These are phyloP conservation scores for Lutjanus argentimaculatus DNA, from an alignment of 2,797 vertebrate genomes.

Conservation along the genomic window DNA sequence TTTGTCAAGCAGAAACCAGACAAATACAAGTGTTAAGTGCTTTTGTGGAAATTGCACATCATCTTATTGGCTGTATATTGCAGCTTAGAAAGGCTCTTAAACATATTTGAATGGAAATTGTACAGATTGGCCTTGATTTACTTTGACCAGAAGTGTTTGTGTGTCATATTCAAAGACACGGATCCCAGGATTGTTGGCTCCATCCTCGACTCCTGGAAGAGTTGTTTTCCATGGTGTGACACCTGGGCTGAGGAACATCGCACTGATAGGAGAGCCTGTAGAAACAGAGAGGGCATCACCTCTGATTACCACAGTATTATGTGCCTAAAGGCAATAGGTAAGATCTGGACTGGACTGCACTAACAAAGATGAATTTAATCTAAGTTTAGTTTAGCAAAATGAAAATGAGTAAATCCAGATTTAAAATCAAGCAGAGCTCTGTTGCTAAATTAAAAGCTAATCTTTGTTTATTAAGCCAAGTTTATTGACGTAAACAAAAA, in stretches of 20 bases:
- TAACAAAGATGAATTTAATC: too few species aligned
- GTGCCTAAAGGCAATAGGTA: not conserved
- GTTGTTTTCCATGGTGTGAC: conserved; percentile 97
- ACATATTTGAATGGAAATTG: not conserved
- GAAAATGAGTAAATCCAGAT: too few species aligned
- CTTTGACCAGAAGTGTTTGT: conserved; percentile 90
- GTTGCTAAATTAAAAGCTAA: too few species aligned
- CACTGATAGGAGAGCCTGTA: conserved; percentile 88
- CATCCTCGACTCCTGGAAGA: conserved; percentile 92
- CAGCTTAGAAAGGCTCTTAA: too few species aligned
- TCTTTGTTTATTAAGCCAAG: too few species aligned
- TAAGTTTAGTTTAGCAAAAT: too few species aligned
- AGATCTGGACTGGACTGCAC: not conserved
- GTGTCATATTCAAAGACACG: conserved; percentile 91
- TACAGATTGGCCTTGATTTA: conserved; percentile 62
- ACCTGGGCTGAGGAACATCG: conserved; percentile 94
- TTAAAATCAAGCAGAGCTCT: too few species aligned
- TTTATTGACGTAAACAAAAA: too few species aligned
- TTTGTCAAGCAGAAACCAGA: conserved; percentile 18
- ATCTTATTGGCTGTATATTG: not conserved
- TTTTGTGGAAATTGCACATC: not conserved
- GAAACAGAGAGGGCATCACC: not conserved
- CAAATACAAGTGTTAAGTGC: not conserved
- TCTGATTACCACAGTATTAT: conserved; percentile 3
- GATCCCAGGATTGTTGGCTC: conserved; percentile 97